These are phyloP conservation scores for Gerris buenoi DNA, from an alignment of 1,140 invertebrate species.

Conservation along the genomic window DNA sequence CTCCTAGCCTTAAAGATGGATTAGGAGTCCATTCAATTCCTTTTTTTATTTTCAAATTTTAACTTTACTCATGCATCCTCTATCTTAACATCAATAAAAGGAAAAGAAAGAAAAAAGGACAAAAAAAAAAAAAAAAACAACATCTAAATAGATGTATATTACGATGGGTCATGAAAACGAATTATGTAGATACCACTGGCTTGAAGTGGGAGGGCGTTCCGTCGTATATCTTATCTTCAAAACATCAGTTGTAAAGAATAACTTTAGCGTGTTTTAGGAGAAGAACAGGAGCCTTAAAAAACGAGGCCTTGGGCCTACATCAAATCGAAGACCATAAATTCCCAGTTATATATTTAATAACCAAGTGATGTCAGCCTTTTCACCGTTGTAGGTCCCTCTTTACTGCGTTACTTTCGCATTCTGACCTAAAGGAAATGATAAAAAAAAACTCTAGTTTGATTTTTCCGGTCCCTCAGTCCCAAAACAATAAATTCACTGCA, in stretches of 20 bases:
- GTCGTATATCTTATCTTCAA: neutral
- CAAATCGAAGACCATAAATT: neutral
- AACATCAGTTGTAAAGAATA: neutral
- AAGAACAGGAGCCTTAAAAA: neutral
- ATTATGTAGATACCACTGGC: neutral
- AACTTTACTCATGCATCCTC: no score
- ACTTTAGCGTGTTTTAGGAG: neutral
- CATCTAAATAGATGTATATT: neutral
- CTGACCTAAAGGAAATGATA: neutral
- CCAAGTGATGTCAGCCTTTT: neutral
- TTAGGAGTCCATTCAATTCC: neutral
- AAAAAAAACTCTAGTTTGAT: neutral
- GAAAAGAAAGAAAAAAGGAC: no score
- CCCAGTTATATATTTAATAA: neutral
- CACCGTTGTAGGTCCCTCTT: neutral
- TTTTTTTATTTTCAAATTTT: no score
- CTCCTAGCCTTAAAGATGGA: neutral
- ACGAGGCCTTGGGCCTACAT: no score
- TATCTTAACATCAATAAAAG: no score
- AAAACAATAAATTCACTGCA: neutral
- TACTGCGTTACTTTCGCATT: neutral
- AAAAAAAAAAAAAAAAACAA: neutral
- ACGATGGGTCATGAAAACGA: neutral
- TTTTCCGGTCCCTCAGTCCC: neutral
- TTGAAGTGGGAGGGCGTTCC: neutral